Evolutionary conservation across 2,113 vertebrate species (phyloP), one percentile per base, ranked within the genome.

Genomic region (Ageneiosus marmoratus): DNA sequence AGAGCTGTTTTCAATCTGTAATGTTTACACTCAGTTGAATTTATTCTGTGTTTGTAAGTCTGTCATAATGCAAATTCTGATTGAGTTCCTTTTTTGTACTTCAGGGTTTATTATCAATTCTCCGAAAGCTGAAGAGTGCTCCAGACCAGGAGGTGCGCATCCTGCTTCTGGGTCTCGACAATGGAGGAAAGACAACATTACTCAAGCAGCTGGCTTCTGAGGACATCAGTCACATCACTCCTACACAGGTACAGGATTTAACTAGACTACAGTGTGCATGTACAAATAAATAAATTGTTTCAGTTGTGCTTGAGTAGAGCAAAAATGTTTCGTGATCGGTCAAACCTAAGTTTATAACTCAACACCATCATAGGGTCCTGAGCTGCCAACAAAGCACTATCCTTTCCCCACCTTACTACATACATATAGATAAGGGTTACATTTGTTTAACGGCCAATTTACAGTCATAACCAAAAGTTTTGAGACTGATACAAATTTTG

Each of bases 161-260:
- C n/a, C 77, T 87, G 51, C 86, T 87, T 22, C 67, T 87, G 34
- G 86, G 83, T 15, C 84, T 87, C 22, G 86, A 87, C 83, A 87
- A 87, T 50, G 86, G 83, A 63, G 86, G 86, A 46, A 87, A 87
- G 69, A 87, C 86, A 11, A 87, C 83, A 53, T 69, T 87, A 46
- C 86, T 87, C 11, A 87, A 87, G 56, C 83, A 85, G 50, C 80
- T 87, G 1, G 86, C 86, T 44, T 87, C 86, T 62, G 86, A 87
- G 27, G 86, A 87, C 79, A 85, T 87, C 20, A 85, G 80, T 80
- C 83, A 85, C 77, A 87, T 87, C 77, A 87, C 86, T 18, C 86
- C 83, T 70, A 85, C 86, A 70, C 86, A 87, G 86, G 86, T 85
- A 77, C 20, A 63, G 16, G 44, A 16, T 63, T 55, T 32, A 55